Evolutionary conservation across 2,888 invertebrate species (phyloP), one percentile per base, ranked within the genome.

Genomic region (Scrobipalpa atriplicella): DNA sequence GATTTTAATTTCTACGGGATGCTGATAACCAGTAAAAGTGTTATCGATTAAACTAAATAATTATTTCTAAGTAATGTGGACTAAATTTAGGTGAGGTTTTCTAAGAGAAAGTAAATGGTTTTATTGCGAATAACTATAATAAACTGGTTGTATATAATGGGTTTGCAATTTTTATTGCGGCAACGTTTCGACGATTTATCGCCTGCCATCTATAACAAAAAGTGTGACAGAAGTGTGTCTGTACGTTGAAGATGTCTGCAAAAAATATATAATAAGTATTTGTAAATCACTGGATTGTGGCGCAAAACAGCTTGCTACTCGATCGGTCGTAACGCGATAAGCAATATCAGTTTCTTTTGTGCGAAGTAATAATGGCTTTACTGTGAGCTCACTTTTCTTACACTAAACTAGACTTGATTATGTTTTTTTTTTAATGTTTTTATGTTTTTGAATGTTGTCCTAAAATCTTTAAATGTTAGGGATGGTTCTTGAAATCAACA

Each of bases 41-140:
- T 72, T 73, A 79, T 81, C 79, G 79, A 86, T 88, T 84, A 85
- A 88, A 87, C 83, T 84, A 81, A 78, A 82, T 85, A 83, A 87
- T 85, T 80, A 86, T 81, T 81, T 79, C 77, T 79, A 58, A 52
- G 66, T 79, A 81, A 75, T 78, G 73, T 75, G 71, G 69, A 72
- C 75, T 70, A 73, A 75, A 79, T 79, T 78, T 73, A 75, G 74
- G 71, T 75, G 78, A 80, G 78, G 79, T 85, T 85, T 87, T 86
- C 85, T 81, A 83, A 86, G 88, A 89, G 91, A 91, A 92, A 92
- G 91, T 90, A 83, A 89, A 88, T 65, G 82, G 85, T 88, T 86
- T 89, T 87, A 83, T 87, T 86, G 84, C 84, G 76, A 86, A 87
- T 89, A 83, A 79, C 82, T 83, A 78, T 78, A 76, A 74, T 75